These are phyloP conservation scores for Aegotheles bennettii DNA, from an alignment of 2,113 vertebrate genomes.

Conservation along the genomic window DNA sequence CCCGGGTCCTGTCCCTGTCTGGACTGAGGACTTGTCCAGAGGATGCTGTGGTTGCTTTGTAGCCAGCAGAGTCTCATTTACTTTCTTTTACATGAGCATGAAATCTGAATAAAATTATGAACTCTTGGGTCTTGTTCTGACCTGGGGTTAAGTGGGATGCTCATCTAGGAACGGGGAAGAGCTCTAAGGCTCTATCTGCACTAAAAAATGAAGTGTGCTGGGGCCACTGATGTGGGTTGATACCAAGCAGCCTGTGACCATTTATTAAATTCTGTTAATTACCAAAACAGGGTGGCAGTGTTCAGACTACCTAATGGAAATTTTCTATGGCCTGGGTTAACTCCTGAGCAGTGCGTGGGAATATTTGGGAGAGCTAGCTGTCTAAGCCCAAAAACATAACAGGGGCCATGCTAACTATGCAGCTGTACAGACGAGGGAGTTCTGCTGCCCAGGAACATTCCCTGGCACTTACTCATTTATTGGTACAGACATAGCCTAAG, in stretches of 20 bases:
- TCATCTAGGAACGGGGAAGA: neutral
- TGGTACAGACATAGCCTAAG: neutral
- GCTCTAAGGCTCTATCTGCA: neutral
- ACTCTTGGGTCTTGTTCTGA: neutral
- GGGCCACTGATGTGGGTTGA: neutral
- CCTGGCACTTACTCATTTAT: neutral
- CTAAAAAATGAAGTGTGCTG: neutral
- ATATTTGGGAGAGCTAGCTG: neutral
- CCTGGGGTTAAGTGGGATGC: neutral
- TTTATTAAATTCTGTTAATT: neutral
- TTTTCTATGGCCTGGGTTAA: neutral
- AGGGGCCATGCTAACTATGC: neutral
- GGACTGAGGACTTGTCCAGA: neutral
- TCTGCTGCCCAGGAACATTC: constrained; percentile 6
- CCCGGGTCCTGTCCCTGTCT: neutral
- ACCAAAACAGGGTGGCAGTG: neutral
- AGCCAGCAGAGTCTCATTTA: neutral
- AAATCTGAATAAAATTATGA: neutral
- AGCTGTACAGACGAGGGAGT: neutral
- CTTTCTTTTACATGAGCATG: neutral
- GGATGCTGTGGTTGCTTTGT: neutral
- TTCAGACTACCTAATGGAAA: neutral
- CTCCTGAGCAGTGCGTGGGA: neutral
- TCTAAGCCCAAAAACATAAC: neutral
- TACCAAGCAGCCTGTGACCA: neutral